Conservation (phyloP, 2,888 invertebrate genomes). For the Trachelus iudaicus region DNA sequence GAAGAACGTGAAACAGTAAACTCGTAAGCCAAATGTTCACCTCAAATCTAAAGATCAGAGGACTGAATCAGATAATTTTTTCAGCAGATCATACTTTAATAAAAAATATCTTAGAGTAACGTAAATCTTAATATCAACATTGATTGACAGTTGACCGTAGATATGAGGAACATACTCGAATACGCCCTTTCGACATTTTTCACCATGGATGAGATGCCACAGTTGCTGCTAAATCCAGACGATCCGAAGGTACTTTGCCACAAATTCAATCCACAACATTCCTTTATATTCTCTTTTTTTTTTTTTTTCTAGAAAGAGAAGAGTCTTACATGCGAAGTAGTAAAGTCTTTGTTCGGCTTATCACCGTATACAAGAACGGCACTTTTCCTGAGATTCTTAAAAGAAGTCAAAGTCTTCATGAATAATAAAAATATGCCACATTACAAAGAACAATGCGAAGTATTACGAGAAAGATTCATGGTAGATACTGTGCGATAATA, state of each 20-base stretch:
- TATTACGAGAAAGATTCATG: constrained; percentile 43
- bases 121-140: constrained; percentile 10
- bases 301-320: constrained; percentile 46
- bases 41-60: too few relatives aligned
- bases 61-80: too few relatives aligned
- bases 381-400: constrained; percentile 59
- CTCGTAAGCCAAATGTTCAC: too few relatives aligned
- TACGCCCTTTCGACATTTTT: constrained; percentile 68
- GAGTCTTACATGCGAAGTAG: constrained; percentile 47
- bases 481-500: constrained; percentile 19
- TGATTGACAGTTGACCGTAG: constrained; percentile 65
- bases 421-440: constrained; percentile 37
- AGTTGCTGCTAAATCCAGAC: constrained; percentile 67
- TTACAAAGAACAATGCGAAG: constrained; percentile 56
- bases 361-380: constrained; percentile 61
- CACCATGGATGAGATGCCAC: constrained; percentile 69
- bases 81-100: too few relatives aligned
- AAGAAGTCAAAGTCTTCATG: constrained; percentile 64
- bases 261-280: background rate
- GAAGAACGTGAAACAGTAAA: too few relatives aligned
- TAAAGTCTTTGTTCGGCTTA: constrained; percentile 57
- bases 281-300: background rate
- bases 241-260: constrained; percentile 66
- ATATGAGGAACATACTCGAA: constrained; percentile 69
- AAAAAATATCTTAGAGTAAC: too few relatives aligned